Evolutionary conservation across 2,888 invertebrate genomes (phyloP).

Genomic region (Oligia strigilis): DNA sequence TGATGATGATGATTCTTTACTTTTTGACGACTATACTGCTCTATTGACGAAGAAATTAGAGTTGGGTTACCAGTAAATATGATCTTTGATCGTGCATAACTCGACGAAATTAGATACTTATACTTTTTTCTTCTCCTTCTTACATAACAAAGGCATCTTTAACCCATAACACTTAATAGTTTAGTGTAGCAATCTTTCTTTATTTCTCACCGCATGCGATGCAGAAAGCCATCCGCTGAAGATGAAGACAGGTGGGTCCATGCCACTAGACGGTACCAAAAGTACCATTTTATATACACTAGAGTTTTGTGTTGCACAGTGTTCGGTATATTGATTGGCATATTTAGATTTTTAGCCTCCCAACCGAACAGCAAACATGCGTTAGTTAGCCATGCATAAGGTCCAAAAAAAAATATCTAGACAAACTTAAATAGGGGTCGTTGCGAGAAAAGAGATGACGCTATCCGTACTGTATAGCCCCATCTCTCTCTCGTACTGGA

Average conservation of each 20-base stretch:
- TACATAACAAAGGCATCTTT: slow-evolving; percentile 47
- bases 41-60: too few relatives aligned
- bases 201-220: slow-evolving; percentile 84
- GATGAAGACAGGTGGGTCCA: slow-evolving; percentile 86
- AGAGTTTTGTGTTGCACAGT: slow-evolving; percentile 46
- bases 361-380: background rate
- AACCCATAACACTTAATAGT: slow-evolving; percentile 58
- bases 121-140: background rate
- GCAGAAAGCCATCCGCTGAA: slow-evolving; percentile 83
- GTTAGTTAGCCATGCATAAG: background rate
- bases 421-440: background rate
- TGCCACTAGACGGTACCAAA: slow-evolving; percentile 43
- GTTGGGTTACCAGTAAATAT: too few relatives aligned
- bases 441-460: background rate
- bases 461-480: background rate
- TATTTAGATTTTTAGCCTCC: background rate
- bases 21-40: too few relatives aligned
- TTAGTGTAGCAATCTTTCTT: slow-evolving; percentile 77
- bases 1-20: too few relatives aligned
- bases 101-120: background rate
- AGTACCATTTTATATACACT: slow-evolving; percentile 24
- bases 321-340: slow-evolving; percentile 42
- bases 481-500: background rate
- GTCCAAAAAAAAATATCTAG: background rate
- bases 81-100: too few relatives aligned